Evolutionary conservation across 2,113 vertebrate genomes (phyloP).

Genomic region (Todiramphus chloris): DNA sequence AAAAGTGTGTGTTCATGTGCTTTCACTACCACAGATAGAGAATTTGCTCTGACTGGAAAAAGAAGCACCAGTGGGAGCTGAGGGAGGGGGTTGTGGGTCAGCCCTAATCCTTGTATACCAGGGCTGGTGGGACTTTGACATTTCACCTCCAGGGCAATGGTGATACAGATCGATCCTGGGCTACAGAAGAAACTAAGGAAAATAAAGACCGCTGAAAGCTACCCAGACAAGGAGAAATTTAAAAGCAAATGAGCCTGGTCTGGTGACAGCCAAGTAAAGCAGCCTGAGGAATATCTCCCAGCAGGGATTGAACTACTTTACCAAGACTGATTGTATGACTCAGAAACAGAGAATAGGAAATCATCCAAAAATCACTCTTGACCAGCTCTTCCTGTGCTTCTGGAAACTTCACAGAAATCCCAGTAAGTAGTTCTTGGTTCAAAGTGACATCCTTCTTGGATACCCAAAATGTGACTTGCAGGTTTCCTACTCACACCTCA

Average conservation of each 20-base stretch:
- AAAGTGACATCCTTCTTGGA: background rate
- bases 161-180: background rate
- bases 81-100: background rate
- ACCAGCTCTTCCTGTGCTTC: background rate
- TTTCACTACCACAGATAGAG: background rate
- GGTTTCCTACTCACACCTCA: background rate
- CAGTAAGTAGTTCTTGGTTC: background rate
- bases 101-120: background rate
- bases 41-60: background rate
- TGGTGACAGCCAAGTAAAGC: background rate
- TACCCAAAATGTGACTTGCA: rapidly evolving
- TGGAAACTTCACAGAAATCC: background rate
- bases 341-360: background rate
- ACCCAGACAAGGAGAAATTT: background rate
- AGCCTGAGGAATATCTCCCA: background rate
- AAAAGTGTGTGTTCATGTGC: background rate
- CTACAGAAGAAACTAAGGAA: background rate
- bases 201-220: background rate
- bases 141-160: background rate
- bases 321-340: background rate
- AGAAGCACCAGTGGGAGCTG: background rate
- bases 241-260: background rate
- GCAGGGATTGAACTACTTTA: background rate
- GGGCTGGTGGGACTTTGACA: background rate
- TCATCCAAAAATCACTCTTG: background rate